A percentile compares a stretch with the other conserved stretches of the same genome.
Conservation (phyloP, 2,113 vertebrate genomes). For the Periophthalmodon schlosseri region DNA sequence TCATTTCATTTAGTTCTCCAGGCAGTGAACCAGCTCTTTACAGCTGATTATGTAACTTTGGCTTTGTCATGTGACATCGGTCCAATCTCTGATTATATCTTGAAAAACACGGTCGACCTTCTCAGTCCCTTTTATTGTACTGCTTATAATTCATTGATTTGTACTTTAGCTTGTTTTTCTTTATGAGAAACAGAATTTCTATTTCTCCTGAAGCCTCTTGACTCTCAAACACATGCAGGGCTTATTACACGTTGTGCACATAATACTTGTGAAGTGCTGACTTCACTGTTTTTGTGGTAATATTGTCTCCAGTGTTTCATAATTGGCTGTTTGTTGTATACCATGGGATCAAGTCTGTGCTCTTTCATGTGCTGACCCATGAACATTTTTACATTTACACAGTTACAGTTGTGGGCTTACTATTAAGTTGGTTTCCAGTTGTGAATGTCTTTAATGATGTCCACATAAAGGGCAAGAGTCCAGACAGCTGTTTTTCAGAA, state of each 20-base stretch:
- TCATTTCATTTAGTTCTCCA: constrained; percentile 23
- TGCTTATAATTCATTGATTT: no score
- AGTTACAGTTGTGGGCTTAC: neutral
- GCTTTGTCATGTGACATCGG: constrained; percentile 16
- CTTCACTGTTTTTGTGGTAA: neutral
- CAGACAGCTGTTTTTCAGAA: neutral
- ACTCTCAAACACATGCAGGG: neutral
- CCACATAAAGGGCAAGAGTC: neutral
- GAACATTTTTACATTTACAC: neutral
- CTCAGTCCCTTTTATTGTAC: no score
- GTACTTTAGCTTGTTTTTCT: neutral
- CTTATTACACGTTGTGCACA: constrained; percentile 14
- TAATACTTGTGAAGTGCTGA: neutral
- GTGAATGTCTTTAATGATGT: neutral
- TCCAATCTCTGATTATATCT: neutral
- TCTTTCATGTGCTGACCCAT: constrained; percentile 28
- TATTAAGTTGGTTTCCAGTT: neutral
- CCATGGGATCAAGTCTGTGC: constrained; percentile 24
- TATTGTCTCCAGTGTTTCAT: constrained; percentile 27
- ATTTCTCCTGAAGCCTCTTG: neutral
- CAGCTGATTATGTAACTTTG: constrained; percentile 21
- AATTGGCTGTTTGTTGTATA: constrained; percentile 25
- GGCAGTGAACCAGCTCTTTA: constrained; percentile 16
- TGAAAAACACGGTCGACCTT: no score
- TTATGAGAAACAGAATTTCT: neutral